A percentile compares a stretch with the other conserved stretches of the same genome.
These are phyloP conservation scores for Gadopsis bispinosus DNA, from an alignment of 2,797 vertebrate species.

Conservation along the genomic window DNA sequence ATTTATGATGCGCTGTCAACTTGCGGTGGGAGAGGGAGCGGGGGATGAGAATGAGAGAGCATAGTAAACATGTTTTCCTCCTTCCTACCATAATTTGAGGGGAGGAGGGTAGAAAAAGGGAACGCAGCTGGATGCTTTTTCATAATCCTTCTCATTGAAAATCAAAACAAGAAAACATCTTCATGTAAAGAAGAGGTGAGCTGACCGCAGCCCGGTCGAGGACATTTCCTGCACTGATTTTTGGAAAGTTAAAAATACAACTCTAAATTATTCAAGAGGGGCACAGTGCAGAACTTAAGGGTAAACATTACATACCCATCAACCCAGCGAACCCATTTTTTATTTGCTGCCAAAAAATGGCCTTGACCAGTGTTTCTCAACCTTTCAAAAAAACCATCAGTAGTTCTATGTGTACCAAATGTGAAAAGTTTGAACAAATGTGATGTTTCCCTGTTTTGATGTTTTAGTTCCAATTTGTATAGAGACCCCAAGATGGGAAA, in stretches of 20 bases:
- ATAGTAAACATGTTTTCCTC: slow-evolving; percentile 77
- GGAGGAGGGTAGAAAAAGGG: slow-evolving; percentile 36
- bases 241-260: not conserved
- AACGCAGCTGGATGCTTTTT: slow-evolving; percentile 58
- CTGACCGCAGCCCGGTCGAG: not conserved
- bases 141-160: slow-evolving; percentile 58
- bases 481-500: too few relatives aligned
- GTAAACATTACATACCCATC: not conserved
- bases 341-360: not conserved
- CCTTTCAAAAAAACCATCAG: not conserved
- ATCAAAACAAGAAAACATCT: slow-evolving; percentile 48
- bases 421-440: not conserved
- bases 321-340: not conserved
- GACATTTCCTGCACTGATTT: not conserved
- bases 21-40: slow-evolving; percentile 44
- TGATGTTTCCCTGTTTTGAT: not conserved
- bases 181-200: slow-evolving; percentile 20
- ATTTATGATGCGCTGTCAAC: slow-evolving; percentile 76
- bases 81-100: slow-evolving; percentile 67
- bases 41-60: slow-evolving; percentile 64
- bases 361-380: not conserved
- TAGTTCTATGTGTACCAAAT: not conserved
- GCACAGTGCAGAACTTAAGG: not conserved
- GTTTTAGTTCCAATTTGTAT: too few relatives aligned
- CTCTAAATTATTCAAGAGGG: not conserved